These are phyloP conservation scores for Pachypanchax playfairii DNA, from an alignment of 2,113 vertebrate genomes.

Conservation along the genomic window DNA sequence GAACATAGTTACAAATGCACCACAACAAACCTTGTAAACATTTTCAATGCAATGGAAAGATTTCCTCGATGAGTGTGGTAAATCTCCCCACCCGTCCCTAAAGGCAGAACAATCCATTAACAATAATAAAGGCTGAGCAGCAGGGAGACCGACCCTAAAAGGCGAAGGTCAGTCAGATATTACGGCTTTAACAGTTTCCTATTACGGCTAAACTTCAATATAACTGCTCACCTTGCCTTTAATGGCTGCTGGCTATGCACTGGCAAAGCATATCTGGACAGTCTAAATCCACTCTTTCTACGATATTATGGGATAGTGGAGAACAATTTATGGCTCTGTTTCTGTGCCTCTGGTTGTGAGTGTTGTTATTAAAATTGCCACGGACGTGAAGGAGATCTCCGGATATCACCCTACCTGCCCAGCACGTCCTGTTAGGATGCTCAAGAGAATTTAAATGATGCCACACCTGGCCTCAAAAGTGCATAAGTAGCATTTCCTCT, in stretches of 20 bases:
- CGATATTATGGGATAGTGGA: conserved; percentile 41
- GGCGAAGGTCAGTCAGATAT: conserved; percentile 75
- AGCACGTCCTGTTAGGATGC: conserved; percentile 36
- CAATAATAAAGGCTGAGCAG: conserved; percentile 66
- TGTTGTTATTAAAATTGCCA: conserved; percentile 61
- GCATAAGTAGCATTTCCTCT: conserved; percentile 37
- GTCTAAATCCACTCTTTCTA: conserved; percentile 58
- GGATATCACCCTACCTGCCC: conserved; percentile 38
- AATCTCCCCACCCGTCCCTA: conserved; percentile 65
- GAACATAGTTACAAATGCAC: conserved; percentile 23
- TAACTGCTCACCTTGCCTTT: conserved; percentile 71
- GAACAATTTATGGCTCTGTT: conserved; percentile 54
- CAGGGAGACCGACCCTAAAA: conserved; percentile 68
- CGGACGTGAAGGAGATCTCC: conserved; percentile 51
- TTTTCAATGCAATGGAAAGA: conserved; percentile 56
- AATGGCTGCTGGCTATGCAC: conserved; percentile 65
- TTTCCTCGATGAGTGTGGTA: conserved; percentile 52
- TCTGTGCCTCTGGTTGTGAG: conserved; percentile 41
- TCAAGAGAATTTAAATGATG: conserved; percentile 21
- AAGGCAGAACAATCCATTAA: conserved; percentile 70
- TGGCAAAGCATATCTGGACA: conserved; percentile 57
- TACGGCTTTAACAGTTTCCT: conserved; percentile 75
- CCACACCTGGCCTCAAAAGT: conserved; percentile 57
- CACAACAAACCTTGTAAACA: conserved; percentile 52
- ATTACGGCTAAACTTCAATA: conserved; percentile 72